Evolutionary conservation across 2,888 invertebrate species (phyloP), one percentile per base, ranked within the genome.

Genomic region (Tiliacea aurago): DNA sequence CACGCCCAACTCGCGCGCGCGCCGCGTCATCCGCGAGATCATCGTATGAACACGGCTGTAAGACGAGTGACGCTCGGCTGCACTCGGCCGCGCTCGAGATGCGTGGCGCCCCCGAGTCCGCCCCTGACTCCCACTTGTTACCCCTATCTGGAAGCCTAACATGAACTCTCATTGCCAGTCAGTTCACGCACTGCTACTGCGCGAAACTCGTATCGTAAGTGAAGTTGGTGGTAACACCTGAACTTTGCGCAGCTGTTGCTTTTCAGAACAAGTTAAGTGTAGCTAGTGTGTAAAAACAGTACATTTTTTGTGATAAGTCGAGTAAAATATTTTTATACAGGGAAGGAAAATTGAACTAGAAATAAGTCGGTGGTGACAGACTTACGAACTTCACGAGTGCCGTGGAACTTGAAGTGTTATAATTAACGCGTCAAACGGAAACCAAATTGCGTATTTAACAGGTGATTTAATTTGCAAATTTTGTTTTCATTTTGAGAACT

Each of bases 21-120:
- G 99, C 87, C 97, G 99, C 92, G 99, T 99, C 94, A 99, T 99
- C 91, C 97, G 99, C 88, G 99, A 99, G 96, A 99, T 99, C 95
- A 99, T 99, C 95, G 99, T 99, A 91, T 98, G 97, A 97, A 86
- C 84, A 63, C 73, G 80, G 84, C 86, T 86, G 70, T 87, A 82
- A 84, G 83, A 63, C 66, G 73, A 28, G 45, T 10, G 59, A 15
- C 58, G 63, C 73, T 59, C 83, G 82, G 62, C 66, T 33, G 49
- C 68, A 10, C 37, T 55, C 80, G 81, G 79, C 83, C 55, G 59
- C 53, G 47, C 47, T 65, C 55, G 67, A 13, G 28, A 43, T 45
- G 53, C n/a, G 80, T 15, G 37, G 56, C 69, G 47, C 51, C 49
- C 65, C 61, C 37, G 78, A 55, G 68, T 62, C 62, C 55, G 70